A percentile compares a stretch with the other conserved stretches of the same genome.
These are phyloP conservation scores for Hipposideros larvatus DNA, from an alignment of 2,797 vertebrate genomes.

Conservation along the genomic window DNA sequence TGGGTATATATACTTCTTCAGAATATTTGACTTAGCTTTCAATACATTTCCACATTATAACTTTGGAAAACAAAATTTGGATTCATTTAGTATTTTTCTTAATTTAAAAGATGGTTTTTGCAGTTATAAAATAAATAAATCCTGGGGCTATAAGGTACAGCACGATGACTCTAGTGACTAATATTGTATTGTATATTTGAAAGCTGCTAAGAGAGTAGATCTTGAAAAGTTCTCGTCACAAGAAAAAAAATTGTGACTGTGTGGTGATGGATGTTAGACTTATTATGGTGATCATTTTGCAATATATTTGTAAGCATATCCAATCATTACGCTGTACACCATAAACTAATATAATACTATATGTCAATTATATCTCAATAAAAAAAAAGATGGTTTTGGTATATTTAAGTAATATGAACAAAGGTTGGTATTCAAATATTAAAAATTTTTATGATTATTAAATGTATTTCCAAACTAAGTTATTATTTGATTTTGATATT, in stretches of 20 bases:
- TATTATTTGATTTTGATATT: not conserved
- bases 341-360: not conserved
- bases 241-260: not conserved
- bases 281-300: not conserved
- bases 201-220: not conserved
- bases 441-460: not conserved
- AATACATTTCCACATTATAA: constrained; percentile 28
- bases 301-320: not conserved
- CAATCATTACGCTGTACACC: not conserved
- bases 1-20: not conserved
- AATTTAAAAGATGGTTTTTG: constrained; percentile 53
- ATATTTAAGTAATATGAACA: constrained; percentile 37
- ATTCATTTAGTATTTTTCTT: not conserved
- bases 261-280: not conserved
- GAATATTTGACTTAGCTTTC: constrained; percentile 31
- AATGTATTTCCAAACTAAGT: not conserved
- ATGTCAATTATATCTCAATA: not conserved
- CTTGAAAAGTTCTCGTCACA: not conserved
- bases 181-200: not conserved
- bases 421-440: not conserved
- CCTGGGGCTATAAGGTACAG: not conserved
- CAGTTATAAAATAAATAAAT: not conserved
- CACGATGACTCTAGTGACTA: not conserved
- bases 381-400: constrained; percentile 11
- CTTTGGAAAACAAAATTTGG: constrained; percentile 37